A percentile compares a stretch with the other conserved stretches of the same genome.
phyloP scores from a whole-genome alignment of 1,140 invertebrate genomes.

The Aphaenogaster rudis region DNA sequence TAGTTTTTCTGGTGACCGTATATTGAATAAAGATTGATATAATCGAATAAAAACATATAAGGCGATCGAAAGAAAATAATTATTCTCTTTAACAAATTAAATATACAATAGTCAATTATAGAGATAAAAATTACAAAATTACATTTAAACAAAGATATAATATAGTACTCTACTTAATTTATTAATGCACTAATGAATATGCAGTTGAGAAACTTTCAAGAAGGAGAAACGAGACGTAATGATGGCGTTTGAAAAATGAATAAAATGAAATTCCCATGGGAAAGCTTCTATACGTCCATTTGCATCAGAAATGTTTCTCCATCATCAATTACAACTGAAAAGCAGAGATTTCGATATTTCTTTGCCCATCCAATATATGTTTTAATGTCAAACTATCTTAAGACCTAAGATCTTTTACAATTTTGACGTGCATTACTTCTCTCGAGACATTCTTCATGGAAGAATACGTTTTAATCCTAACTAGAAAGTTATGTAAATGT shows the following conservation, averaged over 20 bases:
- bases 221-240: conserved; percentile 35
- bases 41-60: not conserved
- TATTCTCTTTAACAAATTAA: conserved; percentile 1
- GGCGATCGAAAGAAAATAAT: conserved; percentile 35
- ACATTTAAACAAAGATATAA: not conserved
- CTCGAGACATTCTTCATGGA: not conserved
- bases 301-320: conserved; percentile 47
- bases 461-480: not conserved
- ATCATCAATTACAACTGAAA: conserved; percentile 65
- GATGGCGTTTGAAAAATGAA: conserved; percentile 26
- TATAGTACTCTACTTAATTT: not conserved
- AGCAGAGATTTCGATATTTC: conserved; percentile 45
- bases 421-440: conserved; percentile 38
- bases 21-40: conserved; percentile 46
- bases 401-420: not conserved
- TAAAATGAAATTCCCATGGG: conserved; percentile 29
- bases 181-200: conserved; percentile 34
- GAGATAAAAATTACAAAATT: not conserved
- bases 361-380: conserved; percentile 21
- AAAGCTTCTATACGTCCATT: conserved; percentile 55
- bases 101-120: not conserved
- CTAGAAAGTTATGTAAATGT: not conserved
- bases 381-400: conserved; percentile 1
- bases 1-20: conserved; percentile 63
- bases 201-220: conserved; percentile 15